Evolutionary conservation across 1,140 invertebrate genomes (phyloP).

Genomic region (Drosophila navojoa): DNA sequence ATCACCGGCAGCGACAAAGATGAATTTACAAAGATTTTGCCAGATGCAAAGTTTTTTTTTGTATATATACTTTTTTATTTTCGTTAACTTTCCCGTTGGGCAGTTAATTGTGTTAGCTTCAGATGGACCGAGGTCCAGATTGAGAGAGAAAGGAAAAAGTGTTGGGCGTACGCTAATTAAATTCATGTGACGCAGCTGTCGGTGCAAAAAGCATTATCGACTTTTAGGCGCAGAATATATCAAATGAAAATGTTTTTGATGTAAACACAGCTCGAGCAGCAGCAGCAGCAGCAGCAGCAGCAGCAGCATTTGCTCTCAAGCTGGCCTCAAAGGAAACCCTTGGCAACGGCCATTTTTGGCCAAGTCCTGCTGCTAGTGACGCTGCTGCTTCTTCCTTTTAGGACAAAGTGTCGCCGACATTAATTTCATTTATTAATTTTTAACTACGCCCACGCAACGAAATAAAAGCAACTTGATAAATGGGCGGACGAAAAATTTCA

Average conservation of each 20-base stretch:
- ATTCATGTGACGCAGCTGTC: slow-evolving; percentile 75
- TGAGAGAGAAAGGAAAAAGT: slow-evolving; percentile 51
- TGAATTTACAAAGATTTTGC: slow-evolving; percentile 79
- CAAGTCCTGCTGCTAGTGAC: slow-evolving; percentile 12
- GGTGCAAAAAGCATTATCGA: slow-evolving; percentile 71
- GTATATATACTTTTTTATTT: background rate
- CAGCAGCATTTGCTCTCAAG: slow-evolving; percentile 5
- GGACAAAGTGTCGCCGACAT: slow-evolving; percentile 74
- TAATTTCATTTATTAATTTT: slow-evolving; percentile 83
- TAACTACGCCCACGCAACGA: slow-evolving; percentile 78
- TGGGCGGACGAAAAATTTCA: slow-evolving; percentile 47
- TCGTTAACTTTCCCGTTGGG: slow-evolving; percentile 47
- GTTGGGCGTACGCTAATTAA: slow-evolving; percentile 74
- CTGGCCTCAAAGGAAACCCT: slow-evolving; percentile 69
- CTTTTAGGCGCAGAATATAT: slow-evolving; percentile 79
- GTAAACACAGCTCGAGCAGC: slow-evolving; percentile 46
- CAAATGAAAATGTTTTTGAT: slow-evolving; percentile 78
- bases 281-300: slow-evolving; percentile 2
- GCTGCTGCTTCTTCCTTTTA: slow-evolving; percentile 1
- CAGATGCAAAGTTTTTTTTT: slow-evolving; percentile 62
- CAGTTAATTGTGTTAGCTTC: slow-evolving; percentile 76
- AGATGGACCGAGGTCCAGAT: slow-evolving; percentile 27
- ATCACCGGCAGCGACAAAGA: slow-evolving; percentile 78
- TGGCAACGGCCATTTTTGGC: slow-evolving; percentile 67
- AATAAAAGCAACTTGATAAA: slow-evolving; percentile 82